phyloP scores from a whole-genome alignment of 2,797 vertebrate genomes.

The Lagodon rhomboides region DNA sequence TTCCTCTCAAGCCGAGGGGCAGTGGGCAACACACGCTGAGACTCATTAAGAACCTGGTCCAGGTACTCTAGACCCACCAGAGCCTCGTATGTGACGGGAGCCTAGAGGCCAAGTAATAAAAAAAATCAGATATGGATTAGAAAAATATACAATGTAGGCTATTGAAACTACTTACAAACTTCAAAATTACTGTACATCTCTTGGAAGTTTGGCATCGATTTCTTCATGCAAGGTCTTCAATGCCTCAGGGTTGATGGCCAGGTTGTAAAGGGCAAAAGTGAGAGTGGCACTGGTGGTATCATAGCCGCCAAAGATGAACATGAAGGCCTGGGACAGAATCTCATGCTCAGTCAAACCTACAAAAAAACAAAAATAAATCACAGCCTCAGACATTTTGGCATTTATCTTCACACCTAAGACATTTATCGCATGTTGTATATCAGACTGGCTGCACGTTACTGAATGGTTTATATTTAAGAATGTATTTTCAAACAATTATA shows the following conservation, averaged over 20 bases:
- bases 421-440: background rate
- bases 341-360: slow-evolving; percentile 87
- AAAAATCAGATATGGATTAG: background rate
- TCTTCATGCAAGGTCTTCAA: slow-evolving; percentile 82
- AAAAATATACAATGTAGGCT: background rate
- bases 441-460: background rate
- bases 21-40: slow-evolving; percentile 66
- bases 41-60: slow-evolving; percentile 80
- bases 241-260: slow-evolving; percentile 82
- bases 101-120: slow-evolving; percentile 44
- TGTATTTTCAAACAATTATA: background rate
- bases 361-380: slow-evolving; percentile 10
- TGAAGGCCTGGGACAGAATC: slow-evolving; percentile 84
- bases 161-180: background rate
- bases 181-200: slow-evolving; percentile 58
- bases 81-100: slow-evolving; percentile 55
- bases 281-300: slow-evolving; percentile 83
- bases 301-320: slow-evolving; percentile 85
- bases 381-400: background rate
- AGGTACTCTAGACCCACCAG: slow-evolving; percentile 81
- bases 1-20: slow-evolving; percentile 75
- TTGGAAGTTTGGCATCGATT: slow-evolving; percentile 72
- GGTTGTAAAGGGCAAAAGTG: slow-evolving; percentile 71
- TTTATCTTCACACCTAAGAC: background rate
- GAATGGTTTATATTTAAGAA: background rate